These are phyloP conservation scores for Aphodius granarius DNA, from an alignment of 2,888 invertebrate genomes.

Conservation along the genomic window DNA sequence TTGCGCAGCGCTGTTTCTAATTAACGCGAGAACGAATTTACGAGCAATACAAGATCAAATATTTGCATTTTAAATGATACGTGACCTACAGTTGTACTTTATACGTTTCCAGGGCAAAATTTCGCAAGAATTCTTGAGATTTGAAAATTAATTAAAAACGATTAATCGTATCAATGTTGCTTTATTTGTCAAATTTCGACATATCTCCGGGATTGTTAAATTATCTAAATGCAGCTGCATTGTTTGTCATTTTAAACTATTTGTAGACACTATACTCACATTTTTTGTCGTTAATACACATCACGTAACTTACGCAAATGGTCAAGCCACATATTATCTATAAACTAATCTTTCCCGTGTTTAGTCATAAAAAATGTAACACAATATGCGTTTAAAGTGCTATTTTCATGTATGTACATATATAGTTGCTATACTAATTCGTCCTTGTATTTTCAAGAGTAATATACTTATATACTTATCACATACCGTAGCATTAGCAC, in stretches of 20 bases:
- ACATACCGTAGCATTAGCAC: not conserved
- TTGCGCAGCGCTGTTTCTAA: not conserved
- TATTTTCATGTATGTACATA: not conserved
- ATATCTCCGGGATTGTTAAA: not conserved
- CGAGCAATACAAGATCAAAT: not conserved
- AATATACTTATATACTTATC: not conserved
- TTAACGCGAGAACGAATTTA: not conserved
- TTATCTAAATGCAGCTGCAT: no score
- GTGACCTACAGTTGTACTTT: not conserved
- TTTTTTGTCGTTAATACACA: not conserved
- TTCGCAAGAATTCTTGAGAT: no score
- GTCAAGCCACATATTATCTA: not conserved
- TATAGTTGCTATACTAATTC: not conserved
- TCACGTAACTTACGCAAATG: not conserved
- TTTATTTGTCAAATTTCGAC: not conserved
- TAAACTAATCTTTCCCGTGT: not conserved
- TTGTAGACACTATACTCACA: not conserved
- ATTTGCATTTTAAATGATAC: not conserved
- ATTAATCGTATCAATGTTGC: not conserved
- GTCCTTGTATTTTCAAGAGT: not conserved
- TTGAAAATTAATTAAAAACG: no score
- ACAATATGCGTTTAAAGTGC: not conserved
- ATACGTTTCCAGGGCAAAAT: no score
- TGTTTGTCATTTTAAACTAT: not conserved
- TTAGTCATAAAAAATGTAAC: not conserved